phyloP scores from a whole-genome alignment of 2,113 vertebrate species.

The Odontophorus gujanensis region DNA sequence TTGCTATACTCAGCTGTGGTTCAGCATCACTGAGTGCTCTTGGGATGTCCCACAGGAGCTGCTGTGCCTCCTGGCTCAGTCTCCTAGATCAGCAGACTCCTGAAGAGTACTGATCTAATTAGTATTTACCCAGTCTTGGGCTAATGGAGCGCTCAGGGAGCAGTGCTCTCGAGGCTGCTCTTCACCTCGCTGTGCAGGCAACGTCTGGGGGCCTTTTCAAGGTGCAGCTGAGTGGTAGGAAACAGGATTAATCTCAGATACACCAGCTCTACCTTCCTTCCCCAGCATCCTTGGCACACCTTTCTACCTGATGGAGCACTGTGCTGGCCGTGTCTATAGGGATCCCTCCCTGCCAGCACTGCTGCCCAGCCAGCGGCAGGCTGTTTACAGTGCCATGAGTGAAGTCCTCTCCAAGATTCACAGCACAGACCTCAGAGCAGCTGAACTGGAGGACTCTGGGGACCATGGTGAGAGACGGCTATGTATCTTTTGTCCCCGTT shows the following conservation, averaged over 20 bases:
- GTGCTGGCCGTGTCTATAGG: conserved; percentile 75
- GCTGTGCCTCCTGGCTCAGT: neutral
- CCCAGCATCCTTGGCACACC: conserved; percentile 79
- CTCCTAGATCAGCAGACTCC: neutral
- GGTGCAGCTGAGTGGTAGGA: neutral
- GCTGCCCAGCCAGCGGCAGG: conserved; percentile 51
- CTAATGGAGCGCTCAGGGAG: accelerated
- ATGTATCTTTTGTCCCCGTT: neutral
- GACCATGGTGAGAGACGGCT: conserved; percentile 69
- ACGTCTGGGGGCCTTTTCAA: accelerated
- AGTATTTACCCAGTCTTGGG: neutral
- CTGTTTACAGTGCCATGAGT: conserved; percentile 79
- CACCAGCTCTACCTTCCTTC: neutral
- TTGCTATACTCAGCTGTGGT: neutral
- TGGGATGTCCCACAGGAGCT: neutral
- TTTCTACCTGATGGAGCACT: conserved; percentile 84
- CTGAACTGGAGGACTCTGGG: conserved; percentile 65
- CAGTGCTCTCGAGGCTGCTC: neutral
- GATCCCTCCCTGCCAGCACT: conserved; percentile 74
- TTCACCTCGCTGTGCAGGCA: accelerated
- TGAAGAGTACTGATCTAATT: neutral
- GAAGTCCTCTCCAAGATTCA: conserved; percentile 81
- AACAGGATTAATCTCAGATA: neutral
- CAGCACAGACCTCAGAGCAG: conserved; percentile 67
- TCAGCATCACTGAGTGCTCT: neutral